A percentile compares a stretch with the other conserved stretches of the same genome.
Conservation (phyloP, 2,113 vertebrate genomes). For the Anarhynchus alexandrinus region DNA sequence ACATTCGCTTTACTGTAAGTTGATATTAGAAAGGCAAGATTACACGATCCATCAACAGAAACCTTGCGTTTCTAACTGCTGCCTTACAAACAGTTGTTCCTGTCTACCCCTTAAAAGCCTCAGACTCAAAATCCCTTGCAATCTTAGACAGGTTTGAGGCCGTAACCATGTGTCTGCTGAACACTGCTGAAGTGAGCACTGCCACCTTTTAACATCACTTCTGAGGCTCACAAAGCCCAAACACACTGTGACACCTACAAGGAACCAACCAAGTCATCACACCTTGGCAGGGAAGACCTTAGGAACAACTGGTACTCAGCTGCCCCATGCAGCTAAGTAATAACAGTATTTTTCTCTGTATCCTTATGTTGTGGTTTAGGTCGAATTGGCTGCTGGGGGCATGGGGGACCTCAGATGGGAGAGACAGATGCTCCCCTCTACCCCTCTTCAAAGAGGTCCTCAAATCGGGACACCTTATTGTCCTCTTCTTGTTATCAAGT, state of each 20-base stretch:
- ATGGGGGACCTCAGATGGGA: too few species aligned
- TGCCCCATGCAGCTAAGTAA: accelerated
- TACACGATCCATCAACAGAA: background rate
- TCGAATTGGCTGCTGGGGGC: too few species aligned
- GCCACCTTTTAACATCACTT: background rate
- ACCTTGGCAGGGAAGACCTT: too few species aligned
- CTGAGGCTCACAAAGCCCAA: background rate
- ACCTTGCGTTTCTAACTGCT: background rate
- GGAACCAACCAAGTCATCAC: background rate
- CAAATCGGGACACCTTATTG: too few species aligned
- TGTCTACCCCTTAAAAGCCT: background rate
- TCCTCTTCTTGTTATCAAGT: background rate
- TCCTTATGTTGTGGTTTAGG: too few species aligned
- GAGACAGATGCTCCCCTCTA: too few species aligned
- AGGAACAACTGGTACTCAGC: background rate
- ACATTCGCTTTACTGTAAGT: background rate
- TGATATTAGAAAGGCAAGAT: background rate
- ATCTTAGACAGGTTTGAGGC: background rate
- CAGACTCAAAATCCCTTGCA: background rate
- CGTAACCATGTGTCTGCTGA: background rate
- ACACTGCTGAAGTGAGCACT: background rate
- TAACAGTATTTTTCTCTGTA: background rate
- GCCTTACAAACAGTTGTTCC: constrained; percentile 17
- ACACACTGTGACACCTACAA: accelerated
- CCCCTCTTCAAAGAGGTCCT: too few species aligned